A percentile compares a stretch with the other conserved stretches of the same genome.
Conservation (phyloP, 2,888 invertebrate species). For the Cheilosia scutellata region DNA sequence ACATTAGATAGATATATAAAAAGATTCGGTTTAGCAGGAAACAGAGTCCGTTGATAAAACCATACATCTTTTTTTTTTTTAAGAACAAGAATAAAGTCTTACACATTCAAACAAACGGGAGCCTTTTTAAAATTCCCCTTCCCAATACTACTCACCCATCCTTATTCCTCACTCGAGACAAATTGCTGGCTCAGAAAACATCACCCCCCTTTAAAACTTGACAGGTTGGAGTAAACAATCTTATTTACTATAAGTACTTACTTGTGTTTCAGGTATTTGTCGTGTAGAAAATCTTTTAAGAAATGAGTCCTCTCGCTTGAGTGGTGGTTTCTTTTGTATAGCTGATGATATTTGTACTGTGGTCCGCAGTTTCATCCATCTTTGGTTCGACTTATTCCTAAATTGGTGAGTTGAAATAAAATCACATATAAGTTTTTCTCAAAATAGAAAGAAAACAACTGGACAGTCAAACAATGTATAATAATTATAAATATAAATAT, state of each 20-base stretch:
- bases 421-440: constrained; percentile 37
- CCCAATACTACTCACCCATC: too few relatives aligned
- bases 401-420: constrained; percentile 71
- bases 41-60: too few relatives aligned
- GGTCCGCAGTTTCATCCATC: constrained; percentile 98
- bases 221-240: too few relatives aligned
- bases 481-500: constrained; percentile 8
- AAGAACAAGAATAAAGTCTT: too few relatives aligned
- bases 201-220: too few relatives aligned
- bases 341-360: constrained; percentile 97
- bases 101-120: too few relatives aligned
- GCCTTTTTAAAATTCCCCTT: too few relatives aligned
- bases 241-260: constrained; percentile 82
- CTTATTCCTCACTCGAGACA: too few relatives aligned
- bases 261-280: constrained; percentile 94
- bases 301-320: constrained; percentile 96
- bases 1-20: too few relatives aligned
- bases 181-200: background rate
- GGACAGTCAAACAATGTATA: background rate
- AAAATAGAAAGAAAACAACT: background rate
- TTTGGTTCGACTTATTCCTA: constrained; percentile 96
- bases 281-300: constrained; percentile 96
- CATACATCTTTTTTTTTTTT: too few relatives aligned
- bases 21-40: too few relatives aligned
- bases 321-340: constrained; percentile 94